Evolutionary conservation across 1,140 invertebrate genomes (phyloP).

Genomic region (Panagrolaimus sp.): DNA sequence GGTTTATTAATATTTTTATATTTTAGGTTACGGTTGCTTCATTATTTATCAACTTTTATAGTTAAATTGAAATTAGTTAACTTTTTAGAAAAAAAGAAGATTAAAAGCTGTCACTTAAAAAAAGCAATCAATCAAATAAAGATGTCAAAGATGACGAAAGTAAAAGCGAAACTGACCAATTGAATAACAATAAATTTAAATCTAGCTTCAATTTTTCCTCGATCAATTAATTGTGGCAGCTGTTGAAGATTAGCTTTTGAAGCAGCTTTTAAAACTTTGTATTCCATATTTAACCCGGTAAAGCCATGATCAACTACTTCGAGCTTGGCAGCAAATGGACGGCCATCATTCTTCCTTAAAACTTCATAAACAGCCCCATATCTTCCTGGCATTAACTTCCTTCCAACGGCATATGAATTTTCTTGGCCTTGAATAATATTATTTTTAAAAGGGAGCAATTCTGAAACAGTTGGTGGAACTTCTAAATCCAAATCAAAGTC

Average conservation of each 20-base stretch:
- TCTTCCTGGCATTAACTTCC: constrained; percentile 44
- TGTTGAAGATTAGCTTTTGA: constrained; percentile 29
- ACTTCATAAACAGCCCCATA: constrained; percentile 56
- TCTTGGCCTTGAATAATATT: constrained; percentile 47
- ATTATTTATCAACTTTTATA: no score
- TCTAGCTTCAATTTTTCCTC: constrained; percentile 56
- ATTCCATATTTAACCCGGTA: constrained; percentile 53
- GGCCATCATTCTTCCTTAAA: constrained; percentile 43
- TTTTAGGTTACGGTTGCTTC: no score
- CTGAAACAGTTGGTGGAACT: constrained; percentile 5
- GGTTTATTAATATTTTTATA: background rate
- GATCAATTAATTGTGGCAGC: constrained; percentile 43
- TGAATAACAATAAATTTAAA: constrained; percentile 57
- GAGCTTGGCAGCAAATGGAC: constrained; percentile 50
- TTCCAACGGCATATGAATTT: constrained; percentile 46
- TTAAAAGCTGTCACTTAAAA: no score
- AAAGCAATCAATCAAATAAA: no score
- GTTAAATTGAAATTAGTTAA: no score
- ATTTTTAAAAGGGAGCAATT: constrained; percentile 43
- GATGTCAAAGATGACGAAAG: background rate
- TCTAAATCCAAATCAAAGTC: background rate
- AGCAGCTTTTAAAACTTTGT: constrained; percentile 49
- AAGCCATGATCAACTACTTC: constrained; percentile 49
- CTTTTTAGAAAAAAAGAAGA: no score
- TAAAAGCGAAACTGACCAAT: constrained; percentile 39